Evolutionary conservation across 2,113 vertebrate genomes (phyloP), one percentile per base, ranked within the genome.

Genomic region (Muscicapa adusta): DNA sequence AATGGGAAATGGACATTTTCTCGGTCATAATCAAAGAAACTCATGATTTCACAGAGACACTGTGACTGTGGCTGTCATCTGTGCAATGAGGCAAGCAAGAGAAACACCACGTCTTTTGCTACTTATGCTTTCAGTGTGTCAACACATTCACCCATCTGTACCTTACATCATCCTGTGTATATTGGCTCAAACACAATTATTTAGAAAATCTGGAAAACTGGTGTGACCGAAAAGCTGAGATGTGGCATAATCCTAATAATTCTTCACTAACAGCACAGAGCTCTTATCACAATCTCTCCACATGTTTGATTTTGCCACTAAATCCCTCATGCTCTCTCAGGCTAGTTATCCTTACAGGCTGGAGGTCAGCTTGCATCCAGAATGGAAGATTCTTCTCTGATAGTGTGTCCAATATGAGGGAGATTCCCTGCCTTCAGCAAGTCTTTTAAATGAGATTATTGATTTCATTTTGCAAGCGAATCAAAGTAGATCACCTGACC

Each of bases 371-470:
- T 91, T 95, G 38, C 77, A 89, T 24, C 34, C 73, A 82, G 93
- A 88, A 34, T 45, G 92, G 71, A 89, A 95, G 94, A 93, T 95
- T 85, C 57, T 82, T 72, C 60, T 73, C 78, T 48, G 94, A 96
- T 93, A 96, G 80, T 31, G 45, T 33, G 48, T 80, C 71, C 80
- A 95, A 50, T 85, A 70, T 18, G 54, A 94, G 51, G 84, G 70
- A 79, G 38, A 91, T 74, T 96, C 81, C 62, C 50, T 89, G 71
- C 88, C 94, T 95, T 96, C 96, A 94, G 96, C 91, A 91, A 92
- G 63, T 61, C 82, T 93, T 96, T 90, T 7, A 94, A 96, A 97
- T 96, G 67, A 96, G 88, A 77, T 93, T 97, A 97, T 97, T 94
- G 96, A 97, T 97, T 95, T 88, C 38, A 74, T 81, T 93, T 93